Evolutionary conservation across 1,140 invertebrate species (phyloP).

Genomic region (Venustaconcha ellipsiformis): DNA sequence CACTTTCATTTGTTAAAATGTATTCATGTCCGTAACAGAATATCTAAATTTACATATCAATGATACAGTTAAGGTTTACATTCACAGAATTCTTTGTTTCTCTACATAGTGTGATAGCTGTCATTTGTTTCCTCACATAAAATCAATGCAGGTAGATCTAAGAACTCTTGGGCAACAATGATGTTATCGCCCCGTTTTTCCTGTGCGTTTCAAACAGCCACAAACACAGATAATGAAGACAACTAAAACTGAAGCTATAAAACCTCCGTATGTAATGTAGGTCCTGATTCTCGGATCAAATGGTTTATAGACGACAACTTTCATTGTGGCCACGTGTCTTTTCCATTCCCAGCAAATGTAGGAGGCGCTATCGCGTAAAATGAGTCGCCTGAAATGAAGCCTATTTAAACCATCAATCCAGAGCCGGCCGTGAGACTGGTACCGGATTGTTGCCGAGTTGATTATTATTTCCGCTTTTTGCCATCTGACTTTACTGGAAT

Average conservation of each 20-base stretch:
- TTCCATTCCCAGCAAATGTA: slow-evolving; percentile 76
- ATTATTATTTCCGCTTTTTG: slow-evolving; percentile 45
- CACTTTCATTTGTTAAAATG: too few relatives aligned
- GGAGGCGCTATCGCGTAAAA: slow-evolving; percentile 47
- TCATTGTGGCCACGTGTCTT: slow-evolving; percentile 74
- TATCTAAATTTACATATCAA: too few relatives aligned
- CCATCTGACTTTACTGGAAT: slow-evolving; percentile 45
- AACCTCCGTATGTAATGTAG: slow-evolving; percentile 60
- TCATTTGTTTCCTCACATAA: too few relatives aligned
- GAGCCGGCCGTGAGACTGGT: slow-evolving; percentile 53
- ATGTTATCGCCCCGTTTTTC: too few relatives aligned
- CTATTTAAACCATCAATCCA: slow-evolving; percentile 49
- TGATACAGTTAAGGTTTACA: too few relatives aligned
- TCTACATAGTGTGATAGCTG: too few relatives aligned
- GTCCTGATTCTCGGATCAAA: slow-evolving; percentile 71
- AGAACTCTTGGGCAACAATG: too few relatives aligned
- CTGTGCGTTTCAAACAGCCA: too few relatives aligned
- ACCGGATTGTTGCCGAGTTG: slow-evolving; percentile 47
- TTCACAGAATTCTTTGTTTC: too few relatives aligned
- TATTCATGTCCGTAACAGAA: too few relatives aligned
- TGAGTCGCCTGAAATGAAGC: slow-evolving; percentile 49
- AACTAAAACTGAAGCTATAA: slow-evolving; percentile 35
- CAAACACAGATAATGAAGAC: slow-evolving; percentile 36
- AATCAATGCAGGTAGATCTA: too few relatives aligned
- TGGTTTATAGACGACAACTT: slow-evolving; percentile 72